Base-by-base conservation (phyloP, 2,797 vertebrate genomes). In the Cossypha niveicapilla region DNA sequence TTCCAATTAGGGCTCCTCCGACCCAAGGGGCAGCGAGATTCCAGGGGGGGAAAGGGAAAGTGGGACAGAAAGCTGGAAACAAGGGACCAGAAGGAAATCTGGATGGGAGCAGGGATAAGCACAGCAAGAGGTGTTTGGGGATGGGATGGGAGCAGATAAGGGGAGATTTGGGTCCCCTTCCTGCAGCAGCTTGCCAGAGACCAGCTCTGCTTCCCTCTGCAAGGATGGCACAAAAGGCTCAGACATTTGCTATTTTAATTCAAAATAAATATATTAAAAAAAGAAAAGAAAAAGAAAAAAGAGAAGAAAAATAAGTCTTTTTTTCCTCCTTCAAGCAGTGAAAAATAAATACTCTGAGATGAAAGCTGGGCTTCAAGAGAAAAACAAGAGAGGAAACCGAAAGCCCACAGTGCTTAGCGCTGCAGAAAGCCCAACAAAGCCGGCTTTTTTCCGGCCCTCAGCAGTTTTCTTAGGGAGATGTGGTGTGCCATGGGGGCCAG, bases 351-450 rank as follows among this genome's bases (percentile, higher is more conserved):
- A 94, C 28, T 65, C 71, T 54, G 86, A 97, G 97, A 98, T 98
- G 97, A 97, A 98, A 98, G 97, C 94, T 57, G 86, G 91, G 86
- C 96, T 98, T 97, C 95, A 96, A 96, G 96, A 96, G 90, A 96
- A 96, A 94, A 95, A 93, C 96, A 86, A 86, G 93, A 81, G 97
- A 97, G 97, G 97, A 97, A 98, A 95, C 96, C 68, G 8, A 97
- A 94, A 96, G 96, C 96, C 97, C 90, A 91, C 93, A 96, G 91
- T 96, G 94, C 97, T 97, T 95, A 83, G 93, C 76, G 22, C 96
- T 94, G 83, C 96, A 97, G 95, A 97, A 97, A 98, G 96, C 95
- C 93, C 97, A 97, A 97, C 96, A 98, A 97, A 98, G 97, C 95
- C 37, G 6, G 93, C 96, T 96, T 98, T 97, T 97, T 97, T 97